Evolutionary conservation across 2,888 invertebrate species (phyloP).

Genomic region (Platycheirus albimanus): DNA sequence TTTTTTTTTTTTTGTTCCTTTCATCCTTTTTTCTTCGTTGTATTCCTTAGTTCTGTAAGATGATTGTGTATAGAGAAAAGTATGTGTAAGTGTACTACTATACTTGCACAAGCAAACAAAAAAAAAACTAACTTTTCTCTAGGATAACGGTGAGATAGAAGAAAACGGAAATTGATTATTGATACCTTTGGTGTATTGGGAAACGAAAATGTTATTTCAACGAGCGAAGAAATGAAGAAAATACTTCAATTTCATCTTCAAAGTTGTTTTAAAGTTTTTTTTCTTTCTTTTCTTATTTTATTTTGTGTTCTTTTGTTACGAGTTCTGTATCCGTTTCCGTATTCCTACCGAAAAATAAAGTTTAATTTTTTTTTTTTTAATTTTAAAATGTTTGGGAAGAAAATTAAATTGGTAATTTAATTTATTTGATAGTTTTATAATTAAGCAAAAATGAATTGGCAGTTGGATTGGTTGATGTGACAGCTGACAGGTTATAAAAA

Average conservation of each 20-base stretch:
- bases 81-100: neutral
- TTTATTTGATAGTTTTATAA: slow-evolving; percentile 51
- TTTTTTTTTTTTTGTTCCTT: slow-evolving; percentile 19
- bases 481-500: neutral
- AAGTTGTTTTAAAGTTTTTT: slow-evolving; percentile 36
- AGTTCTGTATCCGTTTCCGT: neutral
- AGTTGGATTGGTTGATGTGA: slow-evolving; percentile 8
- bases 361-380: slow-evolving; percentile 8
- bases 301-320: neutral
- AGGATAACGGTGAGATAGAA: slow-evolving; percentile 26
- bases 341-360: slow-evolving; percentile 9
- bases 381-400: slow-evolving; percentile 27
- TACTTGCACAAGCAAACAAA: neutral
- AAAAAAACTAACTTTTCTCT: slow-evolving; percentile 22
- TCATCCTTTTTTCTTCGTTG: no score
- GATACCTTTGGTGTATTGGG: slow-evolving; percentile 58
- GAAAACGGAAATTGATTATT: slow-evolving; percentile 65
- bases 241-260: slow-evolving; percentile 43
- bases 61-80: neutral
- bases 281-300: no score
- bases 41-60: slow-evolving; percentile 5
- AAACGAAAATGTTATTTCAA: slow-evolving; percentile 52
- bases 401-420: slow-evolving; percentile 42
- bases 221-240: slow-evolving; percentile 20
- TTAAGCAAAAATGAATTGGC: slow-evolving; percentile 32